Percentiles rank a stretch among this genome's conserved stretches.
These are phyloP conservation scores for Rallus limicola DNA, from an alignment of 2,113 vertebrate species.

Conservation along the genomic window DNA sequence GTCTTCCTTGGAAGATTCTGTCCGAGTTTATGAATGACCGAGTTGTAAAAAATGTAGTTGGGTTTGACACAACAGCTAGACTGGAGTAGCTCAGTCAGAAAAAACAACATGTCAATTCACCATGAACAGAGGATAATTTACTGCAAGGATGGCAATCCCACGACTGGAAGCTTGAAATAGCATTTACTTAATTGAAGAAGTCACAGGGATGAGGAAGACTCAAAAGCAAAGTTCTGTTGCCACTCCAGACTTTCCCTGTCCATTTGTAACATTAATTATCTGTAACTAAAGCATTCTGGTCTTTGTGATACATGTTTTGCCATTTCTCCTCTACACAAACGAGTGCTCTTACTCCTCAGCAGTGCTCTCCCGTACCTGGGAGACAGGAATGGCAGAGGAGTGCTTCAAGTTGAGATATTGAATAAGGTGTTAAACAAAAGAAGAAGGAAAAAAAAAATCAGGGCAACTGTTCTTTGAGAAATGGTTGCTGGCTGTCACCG, in stretches of 20 bases:
- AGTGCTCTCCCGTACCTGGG: neutral
- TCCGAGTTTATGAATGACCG: neutral
- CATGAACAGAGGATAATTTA: neutral
- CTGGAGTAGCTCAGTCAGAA: neutral
- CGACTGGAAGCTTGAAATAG: neutral
- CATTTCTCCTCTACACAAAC: neutral
- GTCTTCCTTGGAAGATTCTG: neutral
- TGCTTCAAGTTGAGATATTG: neutral
- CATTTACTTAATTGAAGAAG: neutral
- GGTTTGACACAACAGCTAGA: neutral
- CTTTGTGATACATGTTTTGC: neutral
- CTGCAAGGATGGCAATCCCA: fast-evolving
- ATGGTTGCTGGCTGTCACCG: neutral
- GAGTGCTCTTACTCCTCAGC: neutral
- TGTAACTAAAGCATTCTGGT: neutral
- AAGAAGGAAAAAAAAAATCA: neutral
- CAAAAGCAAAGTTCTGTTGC: neutral
- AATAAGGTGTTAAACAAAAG: neutral
- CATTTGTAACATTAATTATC: neutral
- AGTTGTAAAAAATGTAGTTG: neutral
- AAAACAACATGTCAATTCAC: neutral
- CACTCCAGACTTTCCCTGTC: neutral
- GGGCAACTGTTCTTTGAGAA: neutral
- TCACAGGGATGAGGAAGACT: neutral
- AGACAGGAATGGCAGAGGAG: neutral